Conservation (phyloP, 2,113 vertebrate genomes). For the Litocranius walleri region DNA sequence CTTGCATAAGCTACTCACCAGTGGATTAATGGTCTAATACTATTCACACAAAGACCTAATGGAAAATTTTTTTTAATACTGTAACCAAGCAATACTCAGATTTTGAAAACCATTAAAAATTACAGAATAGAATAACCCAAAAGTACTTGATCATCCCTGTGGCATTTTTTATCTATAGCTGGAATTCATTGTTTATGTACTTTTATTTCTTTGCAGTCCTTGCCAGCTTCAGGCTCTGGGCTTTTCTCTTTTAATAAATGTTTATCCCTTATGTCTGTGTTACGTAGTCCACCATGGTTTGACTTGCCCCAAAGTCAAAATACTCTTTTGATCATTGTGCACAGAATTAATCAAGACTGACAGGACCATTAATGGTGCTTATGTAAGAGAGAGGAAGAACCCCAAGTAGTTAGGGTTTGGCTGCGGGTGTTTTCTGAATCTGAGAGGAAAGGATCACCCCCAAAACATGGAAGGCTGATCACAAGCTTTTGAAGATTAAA, state of each 20-base stretch:
- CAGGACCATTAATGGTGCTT: not conserved
- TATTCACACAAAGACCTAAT: not conserved
- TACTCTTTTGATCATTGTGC: not conserved
- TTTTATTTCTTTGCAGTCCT: not conserved
- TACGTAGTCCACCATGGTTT: not conserved
- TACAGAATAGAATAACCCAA: not conserved
- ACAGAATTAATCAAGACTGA: conserved; percentile 40
- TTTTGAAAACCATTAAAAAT: conserved; percentile 25
- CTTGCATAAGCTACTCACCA: not conserved
- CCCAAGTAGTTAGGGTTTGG: not conserved
- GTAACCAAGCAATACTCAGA: not conserved
- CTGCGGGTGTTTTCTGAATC: not conserved
- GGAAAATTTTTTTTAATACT: not conserved
- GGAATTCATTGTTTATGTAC: not conserved
- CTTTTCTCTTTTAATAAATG: conserved; percentile 41
- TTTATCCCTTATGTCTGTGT: not conserved
- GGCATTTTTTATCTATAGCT: not conserved
- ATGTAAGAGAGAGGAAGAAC: not conserved
- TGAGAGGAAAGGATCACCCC: not conserved
- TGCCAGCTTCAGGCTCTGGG: not conserved
- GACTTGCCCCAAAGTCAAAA: conserved; percentile 54
- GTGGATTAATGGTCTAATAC: not conserved
- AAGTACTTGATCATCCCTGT: not conserved
- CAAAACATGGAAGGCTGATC: not conserved
- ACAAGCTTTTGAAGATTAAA: not conserved